phyloP scores from a whole-genome alignment of 2,113 vertebrate species.

The Erinaceus europaeus region DNA sequence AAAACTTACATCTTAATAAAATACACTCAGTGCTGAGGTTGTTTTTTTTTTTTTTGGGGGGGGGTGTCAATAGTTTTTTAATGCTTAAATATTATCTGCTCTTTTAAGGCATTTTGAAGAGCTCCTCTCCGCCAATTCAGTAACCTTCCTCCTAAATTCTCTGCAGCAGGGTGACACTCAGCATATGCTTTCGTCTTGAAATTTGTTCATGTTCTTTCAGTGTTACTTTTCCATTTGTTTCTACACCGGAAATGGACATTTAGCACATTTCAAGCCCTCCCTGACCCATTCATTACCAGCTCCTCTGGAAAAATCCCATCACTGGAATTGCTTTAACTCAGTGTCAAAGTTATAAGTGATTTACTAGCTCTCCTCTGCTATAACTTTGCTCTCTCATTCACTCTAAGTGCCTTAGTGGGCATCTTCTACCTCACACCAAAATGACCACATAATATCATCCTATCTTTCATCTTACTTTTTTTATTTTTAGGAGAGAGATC shows the following conservation, averaged over 20 bases:
- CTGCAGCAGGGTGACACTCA: background rate
- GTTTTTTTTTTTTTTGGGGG: background rate
- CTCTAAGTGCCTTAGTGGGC: background rate
- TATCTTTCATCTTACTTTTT: background rate
- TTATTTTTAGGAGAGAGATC: too few relatives aligned
- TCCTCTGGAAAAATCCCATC: background rate
- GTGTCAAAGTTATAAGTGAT: too few relatives aligned
- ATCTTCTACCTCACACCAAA: background rate
- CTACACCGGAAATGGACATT: background rate
- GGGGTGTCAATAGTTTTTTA: background rate
- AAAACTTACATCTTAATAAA: background rate
- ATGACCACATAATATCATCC: background rate
- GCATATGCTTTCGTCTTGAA: background rate
- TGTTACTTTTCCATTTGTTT: background rate
- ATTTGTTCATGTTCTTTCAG: background rate
- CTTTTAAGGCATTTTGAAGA: slow-evolving; percentile 2
- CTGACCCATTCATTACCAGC: background rate
- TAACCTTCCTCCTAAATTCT: background rate
- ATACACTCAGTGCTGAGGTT: background rate
- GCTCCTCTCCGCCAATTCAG: background rate
- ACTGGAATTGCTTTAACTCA: background rate
- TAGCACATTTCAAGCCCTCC: background rate
- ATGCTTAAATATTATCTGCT: background rate
- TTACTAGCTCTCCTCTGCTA: too few relatives aligned
- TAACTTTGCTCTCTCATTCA: background rate